Base-by-base conservation (phyloP, 2,888 invertebrate species). In the Prostheceraeus crozeri region DNA sequence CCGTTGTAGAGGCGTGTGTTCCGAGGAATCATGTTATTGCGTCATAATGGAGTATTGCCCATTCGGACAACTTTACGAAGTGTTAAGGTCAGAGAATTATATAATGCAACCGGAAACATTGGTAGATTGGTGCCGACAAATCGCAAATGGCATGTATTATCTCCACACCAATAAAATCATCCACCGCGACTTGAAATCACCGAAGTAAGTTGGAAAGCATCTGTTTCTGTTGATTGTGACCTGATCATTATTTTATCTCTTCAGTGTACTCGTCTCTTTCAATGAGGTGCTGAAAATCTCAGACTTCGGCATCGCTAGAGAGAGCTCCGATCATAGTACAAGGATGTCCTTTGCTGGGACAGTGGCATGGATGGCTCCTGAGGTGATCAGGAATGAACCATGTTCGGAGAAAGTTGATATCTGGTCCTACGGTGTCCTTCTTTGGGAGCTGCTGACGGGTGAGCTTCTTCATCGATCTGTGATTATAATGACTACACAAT, bases 301-400 rank as follows among this genome's bases (percentile, higher is more conserved):
- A 68, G 98, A 98, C 77, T 98, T 98, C 76, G 98, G 96, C 19
- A 96, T 93, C 0, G 86, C 89, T 69, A 83, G 89, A 60, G 88
- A 89, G 69, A 90, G 89, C 87, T 71, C 73, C 58, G 87, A 91
- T 72, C 88, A 89, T 76, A 90, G 89, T 73, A 87, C 89, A 40
- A 85, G 88, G 71, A 98, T 98, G 96, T 87, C 89, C 64, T 96
- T 98, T 77, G 91, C 90, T 1, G 96, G 96, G 35, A 98, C 96
- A 0, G 89, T 94, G 0, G 89, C 93, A 0, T 98, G 96, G 96
- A 98, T 98, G 96, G 93, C 96, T 0, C 98, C 98, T 0, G 98
- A 98, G 79, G 87, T 96, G 35, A 94, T 98, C 66, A 83, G 91
- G 62, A 90, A 91, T 72, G 89, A 94, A 72, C 89, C 87, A 0